Evolutionary conservation across 2,888 invertebrate genomes (phyloP).

Genomic region (Temnothorax ravouxi): DNA sequence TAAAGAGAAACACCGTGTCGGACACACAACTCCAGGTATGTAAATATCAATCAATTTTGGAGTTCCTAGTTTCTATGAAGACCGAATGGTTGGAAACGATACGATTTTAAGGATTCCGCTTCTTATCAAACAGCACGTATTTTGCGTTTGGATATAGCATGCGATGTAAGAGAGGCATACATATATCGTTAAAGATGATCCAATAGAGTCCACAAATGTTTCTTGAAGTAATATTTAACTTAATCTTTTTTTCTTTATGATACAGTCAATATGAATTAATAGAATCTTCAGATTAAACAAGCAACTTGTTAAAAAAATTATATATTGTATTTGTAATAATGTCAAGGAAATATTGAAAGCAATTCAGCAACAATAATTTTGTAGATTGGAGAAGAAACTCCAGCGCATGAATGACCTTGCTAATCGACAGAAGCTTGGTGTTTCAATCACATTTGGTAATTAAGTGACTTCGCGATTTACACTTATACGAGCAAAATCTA

Average conservation of each 20-base stretch:
- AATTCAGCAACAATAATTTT: conserved; percentile 74
- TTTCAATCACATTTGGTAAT: conserved; percentile 72
- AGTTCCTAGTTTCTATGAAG: conserved; percentile 41
- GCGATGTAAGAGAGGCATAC: conserved; percentile 34
- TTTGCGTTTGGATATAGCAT: conserved; percentile 60
- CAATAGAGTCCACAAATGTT: conserved; percentile 8
- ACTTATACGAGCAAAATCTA: conserved; percentile 15
- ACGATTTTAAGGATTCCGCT: conserved; percentile 60
- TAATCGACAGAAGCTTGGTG: conserved; percentile 72
- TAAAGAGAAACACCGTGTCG: conserved; percentile 88
- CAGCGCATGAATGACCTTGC: conserved; percentile 77
- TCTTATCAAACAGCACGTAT: conserved; percentile 59
- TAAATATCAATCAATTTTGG: conserved; percentile 72
- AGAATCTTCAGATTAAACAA: neutral
- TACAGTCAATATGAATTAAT: neutral
- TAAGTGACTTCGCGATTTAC: conserved; percentile 63
- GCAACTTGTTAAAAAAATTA: conserved; percentile 1
- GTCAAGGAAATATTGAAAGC: conserved; percentile 32
- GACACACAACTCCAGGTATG: conserved; percentile 85
- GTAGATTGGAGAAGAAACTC: conserved; percentile 83
- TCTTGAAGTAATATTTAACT: conserved; percentile 5
- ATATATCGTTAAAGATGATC: neutral
- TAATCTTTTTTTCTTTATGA: neutral
- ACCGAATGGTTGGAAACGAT: conserved; percentile 50
- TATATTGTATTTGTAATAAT: conserved; percentile 37